Evolutionary conservation across 2,888 invertebrate genomes (phyloP).

Genomic region (Candidula unifasciata): DNA sequence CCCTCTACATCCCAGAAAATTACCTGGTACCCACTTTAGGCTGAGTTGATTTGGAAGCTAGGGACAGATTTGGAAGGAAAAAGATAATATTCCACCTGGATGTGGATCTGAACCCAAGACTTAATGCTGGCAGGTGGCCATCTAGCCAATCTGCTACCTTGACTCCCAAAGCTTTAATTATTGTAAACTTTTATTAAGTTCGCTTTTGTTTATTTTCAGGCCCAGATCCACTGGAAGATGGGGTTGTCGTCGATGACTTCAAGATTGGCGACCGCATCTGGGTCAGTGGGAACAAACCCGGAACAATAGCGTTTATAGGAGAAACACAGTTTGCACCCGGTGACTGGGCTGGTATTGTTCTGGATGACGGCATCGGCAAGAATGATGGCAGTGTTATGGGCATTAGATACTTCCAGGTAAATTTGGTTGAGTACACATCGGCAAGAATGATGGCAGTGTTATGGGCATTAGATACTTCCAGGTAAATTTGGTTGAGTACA

Average conservation of each 20-base stretch:
- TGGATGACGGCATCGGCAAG: constrained; percentile 77
- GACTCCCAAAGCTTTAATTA: no score
- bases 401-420: constrained; percentile 74
- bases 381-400: constrained; percentile 78
- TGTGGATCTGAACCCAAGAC: no score
- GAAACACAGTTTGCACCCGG: constrained; percentile 78
- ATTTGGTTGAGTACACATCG: constrained; percentile 49
- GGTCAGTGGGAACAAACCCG: constrained; percentile 79
- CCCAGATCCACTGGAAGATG: constrained; percentile 62
- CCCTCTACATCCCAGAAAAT: no score
- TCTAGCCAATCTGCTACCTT: no score
- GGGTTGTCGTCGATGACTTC: constrained; percentile 86
- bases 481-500: constrained; percentile 22
- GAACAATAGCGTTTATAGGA: constrained; percentile 77
- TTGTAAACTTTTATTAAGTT: not conserved
- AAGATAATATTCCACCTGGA: no score
- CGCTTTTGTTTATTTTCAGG: not conserved
- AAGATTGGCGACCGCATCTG: constrained; percentile 96
- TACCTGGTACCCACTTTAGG: no score
- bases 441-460: constrained; percentile 78
- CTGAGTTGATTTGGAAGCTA: no score
- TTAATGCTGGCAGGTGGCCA: no score
- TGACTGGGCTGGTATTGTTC: constrained; percentile 77
- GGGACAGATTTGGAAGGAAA: no score
- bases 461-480: constrained; percentile 77